Base-by-base conservation (phyloP, 2,113 vertebrate genomes). In the Struthio camelus region DNA sequence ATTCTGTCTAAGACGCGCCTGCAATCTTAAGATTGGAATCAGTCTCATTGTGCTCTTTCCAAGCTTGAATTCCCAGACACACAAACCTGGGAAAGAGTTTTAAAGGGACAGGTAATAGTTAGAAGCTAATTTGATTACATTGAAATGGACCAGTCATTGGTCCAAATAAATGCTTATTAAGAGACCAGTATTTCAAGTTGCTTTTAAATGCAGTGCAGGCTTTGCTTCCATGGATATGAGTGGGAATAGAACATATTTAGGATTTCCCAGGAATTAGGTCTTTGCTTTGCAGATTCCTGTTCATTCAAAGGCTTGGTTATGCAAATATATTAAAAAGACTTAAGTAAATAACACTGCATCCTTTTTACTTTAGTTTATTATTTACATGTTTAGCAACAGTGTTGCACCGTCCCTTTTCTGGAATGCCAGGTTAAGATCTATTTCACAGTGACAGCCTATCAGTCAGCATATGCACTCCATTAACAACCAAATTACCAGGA, bases 81-180 rank as follows among this genome's bases (percentile, higher is more conserved):
- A 87, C 71, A 94, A 89, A 97, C 85, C 87, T 97, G 97, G 93
- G 93, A 95, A 94, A 95, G 79, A 94, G 66, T 91, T 97, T 94
- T 97, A 97, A 97, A 97, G 91, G 93, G 87, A 96, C 93, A 97
- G 93, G 97, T 96, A 95, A 91, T 83, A 96, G 85, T 96, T 82
- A 94, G 75, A 80, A 91, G 72, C 79, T 95, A 95, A 94, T 94
- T 95, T 96, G 93, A 89, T 93, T 95, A 87, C 81, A 93, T 83
- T 96, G 95, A 94, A 93, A 96, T 80, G 91, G 96, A 93, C 89
- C 79, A 65, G 79, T 91, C 64, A 62, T 83, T 95, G 93, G 90
- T 94, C 90, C 85, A 96, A 96, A 91, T 89, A 95, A 97, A 80
- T 62, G 85, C 76, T 91, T 94, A 91, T 95, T 95, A 90, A 88